Percentiles rank a stretch among this genome's conserved stretches.
Conservation (phyloP, 2,797 vertebrate species). For the Vultur gryphus region DNA sequence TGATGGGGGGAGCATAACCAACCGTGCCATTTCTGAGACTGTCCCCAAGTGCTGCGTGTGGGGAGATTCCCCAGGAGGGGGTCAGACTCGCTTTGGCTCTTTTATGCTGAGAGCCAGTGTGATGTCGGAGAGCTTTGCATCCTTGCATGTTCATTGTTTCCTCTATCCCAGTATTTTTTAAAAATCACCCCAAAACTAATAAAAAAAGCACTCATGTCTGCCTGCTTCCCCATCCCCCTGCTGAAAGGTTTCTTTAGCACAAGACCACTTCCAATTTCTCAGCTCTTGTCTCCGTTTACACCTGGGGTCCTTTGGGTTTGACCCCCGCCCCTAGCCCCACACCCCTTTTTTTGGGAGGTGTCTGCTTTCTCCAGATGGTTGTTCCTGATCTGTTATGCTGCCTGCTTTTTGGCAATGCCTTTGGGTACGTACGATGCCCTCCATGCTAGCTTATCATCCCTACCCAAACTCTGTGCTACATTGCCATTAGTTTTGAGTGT, state of each 20-base stretch:
- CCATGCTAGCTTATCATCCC: background rate
- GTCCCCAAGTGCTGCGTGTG: background rate
- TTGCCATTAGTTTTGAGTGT: background rate
- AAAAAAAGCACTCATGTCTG: background rate
- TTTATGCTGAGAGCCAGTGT: background rate
- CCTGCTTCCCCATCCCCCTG: background rate
- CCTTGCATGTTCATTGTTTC: background rate
- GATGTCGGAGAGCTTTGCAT: background rate
- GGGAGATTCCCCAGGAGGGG: background rate
- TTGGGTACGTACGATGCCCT: background rate
- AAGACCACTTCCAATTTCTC: background rate
- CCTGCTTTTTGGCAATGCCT: background rate
- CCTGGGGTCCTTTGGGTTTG: background rate
- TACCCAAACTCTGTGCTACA: background rate
- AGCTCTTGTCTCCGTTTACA: background rate
- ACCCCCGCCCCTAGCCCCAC: no score
- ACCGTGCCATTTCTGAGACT: rapidly evolving
- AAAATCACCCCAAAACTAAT: background rate
- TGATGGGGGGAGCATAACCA: background rate
- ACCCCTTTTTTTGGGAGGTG: background rate
- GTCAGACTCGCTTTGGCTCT: background rate
- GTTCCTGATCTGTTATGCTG: background rate
- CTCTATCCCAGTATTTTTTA: background rate
- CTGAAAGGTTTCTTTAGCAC: background rate
- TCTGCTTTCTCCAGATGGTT: background rate